These are phyloP conservation scores for Lepidochitona cinerea DNA, from an alignment of 2,888 invertebrate genomes.

Conservation along the genomic window DNA sequence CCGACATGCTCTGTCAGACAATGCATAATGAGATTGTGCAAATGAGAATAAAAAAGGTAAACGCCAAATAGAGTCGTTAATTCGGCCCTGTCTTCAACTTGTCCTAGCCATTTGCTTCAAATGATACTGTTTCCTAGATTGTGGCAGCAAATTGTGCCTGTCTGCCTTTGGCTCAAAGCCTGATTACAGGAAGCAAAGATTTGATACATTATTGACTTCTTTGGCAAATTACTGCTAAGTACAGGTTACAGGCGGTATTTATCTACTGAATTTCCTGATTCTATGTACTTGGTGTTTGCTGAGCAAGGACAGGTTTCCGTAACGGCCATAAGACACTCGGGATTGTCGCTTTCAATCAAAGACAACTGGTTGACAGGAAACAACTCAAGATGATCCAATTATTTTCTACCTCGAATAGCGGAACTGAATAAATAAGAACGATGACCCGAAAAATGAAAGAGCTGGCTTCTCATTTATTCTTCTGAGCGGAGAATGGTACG, in stretches of 20 bases:
- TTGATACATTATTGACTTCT: slow-evolving; percentile 9
- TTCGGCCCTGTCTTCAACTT: background rate
- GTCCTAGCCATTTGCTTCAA: slow-evolving; percentile 3
- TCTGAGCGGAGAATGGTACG: background rate
- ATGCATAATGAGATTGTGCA: background rate
- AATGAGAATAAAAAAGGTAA: slow-evolving; percentile 9
- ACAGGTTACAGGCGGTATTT: background rate
- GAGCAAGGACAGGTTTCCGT: background rate
- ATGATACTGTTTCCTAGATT: background rate
- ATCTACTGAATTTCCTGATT: background rate
- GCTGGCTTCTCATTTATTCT: background rate
- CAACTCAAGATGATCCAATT: background rate
- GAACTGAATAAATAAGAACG: slow-evolving; percentile 5
- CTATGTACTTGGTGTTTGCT: background rate
- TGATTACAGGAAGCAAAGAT: background rate
- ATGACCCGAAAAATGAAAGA: slow-evolving; percentile 4
- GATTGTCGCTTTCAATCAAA: background rate
- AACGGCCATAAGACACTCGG: background rate
- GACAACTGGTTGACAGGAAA: background rate
- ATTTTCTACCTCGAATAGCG: background rate
- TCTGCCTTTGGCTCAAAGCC: background rate
- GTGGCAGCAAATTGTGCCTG: background rate
- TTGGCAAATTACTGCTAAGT: background rate
- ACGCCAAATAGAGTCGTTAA: background rate
- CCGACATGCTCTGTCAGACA: no score